Percentiles rank a stretch among this genome's conserved stretches.
phyloP scores from a whole-genome alignment of 2,888 invertebrate species.

The Acrocyrtus sp. region DNA sequence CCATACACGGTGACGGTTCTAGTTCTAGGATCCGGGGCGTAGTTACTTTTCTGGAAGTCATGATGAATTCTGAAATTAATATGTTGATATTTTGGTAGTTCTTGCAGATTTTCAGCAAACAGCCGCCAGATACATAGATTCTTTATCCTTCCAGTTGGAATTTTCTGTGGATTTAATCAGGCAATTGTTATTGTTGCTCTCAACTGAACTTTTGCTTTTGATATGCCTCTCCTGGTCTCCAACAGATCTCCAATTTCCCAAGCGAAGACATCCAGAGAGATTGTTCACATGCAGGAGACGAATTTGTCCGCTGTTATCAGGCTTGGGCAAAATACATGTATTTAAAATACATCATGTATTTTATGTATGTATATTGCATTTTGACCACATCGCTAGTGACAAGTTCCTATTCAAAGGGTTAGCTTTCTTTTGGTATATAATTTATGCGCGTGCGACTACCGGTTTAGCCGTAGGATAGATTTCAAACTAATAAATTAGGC shows the following conservation, averaged over 20 bases:
- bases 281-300: conserved; percentile 9
- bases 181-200: conserved; percentile 7
- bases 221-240: neutral
- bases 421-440: no score
- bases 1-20: conserved; percentile 27
- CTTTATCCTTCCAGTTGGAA: neutral
- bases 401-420: no score
- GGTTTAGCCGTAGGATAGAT: no score
- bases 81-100: conserved; percentile 30
- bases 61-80: conserved; percentile 24
- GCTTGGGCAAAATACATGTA: no score
- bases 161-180: neutral
- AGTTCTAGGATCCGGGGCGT: conserved; percentile 32
- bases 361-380: no score
- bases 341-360: no score
- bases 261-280: conserved; percentile 5
- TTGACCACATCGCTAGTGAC: no score
- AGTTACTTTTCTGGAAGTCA: conserved; percentile 48
- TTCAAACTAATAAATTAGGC: no score
- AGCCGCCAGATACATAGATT: conserved; percentile 11
- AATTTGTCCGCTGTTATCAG: conserved; percentile 4
- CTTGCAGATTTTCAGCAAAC: conserved; percentile 10
- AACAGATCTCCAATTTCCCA: conserved; percentile 15
- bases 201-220: no score
- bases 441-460: no score